Conservation (phyloP, 2,888 invertebrate genomes). For the Nebria salina region DNA sequence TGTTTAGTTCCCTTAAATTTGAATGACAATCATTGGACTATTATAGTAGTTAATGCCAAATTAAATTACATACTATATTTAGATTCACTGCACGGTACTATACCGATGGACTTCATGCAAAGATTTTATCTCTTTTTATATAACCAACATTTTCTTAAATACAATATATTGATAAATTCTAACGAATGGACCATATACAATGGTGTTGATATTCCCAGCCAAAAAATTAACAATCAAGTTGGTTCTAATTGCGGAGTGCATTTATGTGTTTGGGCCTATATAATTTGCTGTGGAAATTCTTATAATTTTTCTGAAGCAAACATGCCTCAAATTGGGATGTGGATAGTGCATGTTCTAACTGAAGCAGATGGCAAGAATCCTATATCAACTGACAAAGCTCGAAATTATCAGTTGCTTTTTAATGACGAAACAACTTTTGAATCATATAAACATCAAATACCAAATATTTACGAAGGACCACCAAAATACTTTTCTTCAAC, state of each 20-base stretch:
- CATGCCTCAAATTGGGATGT: too few species aligned
- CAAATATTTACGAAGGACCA: too few species aligned
- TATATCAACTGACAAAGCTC: too few species aligned
- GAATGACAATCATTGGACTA: conserved; percentile 21
- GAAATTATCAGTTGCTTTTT: too few species aligned
- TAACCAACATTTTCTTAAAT: conserved; percentile 10
- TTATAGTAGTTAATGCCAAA: not conserved
- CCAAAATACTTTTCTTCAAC: too few species aligned
- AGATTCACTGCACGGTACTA: conserved; percentile 19
- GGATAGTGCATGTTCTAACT: too few species aligned
- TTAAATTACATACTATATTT: conserved; percentile 4
- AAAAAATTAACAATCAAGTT: not conserved
- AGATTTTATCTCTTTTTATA: conserved; percentile 10
- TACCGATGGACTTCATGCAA: not conserved
- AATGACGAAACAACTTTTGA: too few species aligned
- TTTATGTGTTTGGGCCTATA: conserved; percentile 20
- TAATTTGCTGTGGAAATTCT: not conserved
- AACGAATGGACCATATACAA: conserved; percentile 20
- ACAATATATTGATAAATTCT: not conserved
- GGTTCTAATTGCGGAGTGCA: conserved; percentile 23
- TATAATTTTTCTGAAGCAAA: too few species aligned
- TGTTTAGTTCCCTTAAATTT: conserved; percentile 20
- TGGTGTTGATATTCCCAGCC: conserved; percentile 5
- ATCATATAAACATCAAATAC: too few species aligned
- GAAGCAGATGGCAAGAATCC: too few species aligned